These are phyloP conservation scores for Sarcophilus harrisii DNA, from an alignment of 2,797 vertebrate species.

Conservation along the genomic window DNA sequence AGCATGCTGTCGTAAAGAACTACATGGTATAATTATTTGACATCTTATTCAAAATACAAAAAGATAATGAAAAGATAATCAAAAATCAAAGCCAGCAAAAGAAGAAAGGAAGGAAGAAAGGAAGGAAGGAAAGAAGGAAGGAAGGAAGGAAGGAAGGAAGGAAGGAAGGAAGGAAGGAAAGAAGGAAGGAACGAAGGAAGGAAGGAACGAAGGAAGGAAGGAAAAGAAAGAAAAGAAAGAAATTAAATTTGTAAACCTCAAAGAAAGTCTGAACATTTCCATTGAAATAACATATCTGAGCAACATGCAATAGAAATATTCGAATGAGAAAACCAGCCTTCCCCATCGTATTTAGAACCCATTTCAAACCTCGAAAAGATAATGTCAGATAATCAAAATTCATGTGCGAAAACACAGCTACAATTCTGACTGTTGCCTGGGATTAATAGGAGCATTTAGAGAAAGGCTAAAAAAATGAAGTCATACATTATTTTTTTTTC, in stretches of 20 bases:
- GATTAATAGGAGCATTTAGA: conserved; percentile 76
- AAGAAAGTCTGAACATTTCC: conserved; percentile 41
- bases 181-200: too few species aligned
- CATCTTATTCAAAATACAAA: conserved; percentile 55
- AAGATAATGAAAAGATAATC: conserved; percentile 40
- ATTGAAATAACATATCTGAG: conserved; percentile 53
- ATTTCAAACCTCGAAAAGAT: conserved; percentile 61
- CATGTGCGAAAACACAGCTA: conserved; percentile 52
- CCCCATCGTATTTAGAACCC: conserved; percentile 32
- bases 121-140: background rate
- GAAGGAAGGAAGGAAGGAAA: background rate
- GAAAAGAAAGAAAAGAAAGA: too few species aligned
- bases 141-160: background rate
- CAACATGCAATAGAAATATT: conserved; percentile 25
- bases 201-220: too few species aligned
- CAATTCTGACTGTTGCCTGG: conserved; percentile 43
- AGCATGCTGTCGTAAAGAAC: background rate
- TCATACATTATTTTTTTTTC: conserved; percentile 76
- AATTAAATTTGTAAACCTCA: conserved; percentile 43
- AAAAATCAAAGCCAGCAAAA: conserved; percentile 57
- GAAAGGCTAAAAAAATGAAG: conserved; percentile 79
- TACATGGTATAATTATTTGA: background rate
- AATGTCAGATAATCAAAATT: conserved; percentile 66
- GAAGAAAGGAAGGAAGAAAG: conserved; percentile 11
- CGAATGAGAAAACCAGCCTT: background rate